Evolutionary conservation across 2,797 vertebrate species (phyloP), one percentile per base, ranked within the genome.

Genomic region (Urocyon cinereoargenteus): DNA sequence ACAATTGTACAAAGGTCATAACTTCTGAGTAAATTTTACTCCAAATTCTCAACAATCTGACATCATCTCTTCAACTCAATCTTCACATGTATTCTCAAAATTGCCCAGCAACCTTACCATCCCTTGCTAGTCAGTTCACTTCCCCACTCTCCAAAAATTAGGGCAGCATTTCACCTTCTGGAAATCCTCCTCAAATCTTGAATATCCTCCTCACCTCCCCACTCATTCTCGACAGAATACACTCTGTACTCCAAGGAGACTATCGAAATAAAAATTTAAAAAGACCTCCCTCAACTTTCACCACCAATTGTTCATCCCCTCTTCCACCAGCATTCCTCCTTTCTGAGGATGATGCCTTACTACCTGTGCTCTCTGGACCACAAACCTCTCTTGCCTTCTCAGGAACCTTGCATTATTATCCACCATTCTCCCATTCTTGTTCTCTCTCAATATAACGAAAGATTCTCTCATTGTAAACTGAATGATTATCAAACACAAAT

Each of bases 401-500:
- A 72, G 61, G 77, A 77, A 90, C 36, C 73, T 26, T 22, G 2
- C 24, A 28, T 86, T 82, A 86, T 79, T 28, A 55, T 19, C 79
- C 57, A 68, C 22, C 82, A 82, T 72, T 66, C 49, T 72, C 64
- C 40, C 19, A 72, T 31, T 68, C 36, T n/a, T 19, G n/a, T 59
- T 68, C 45, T 70, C 49, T 93, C 34, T 83, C 36, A 64, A 51
- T 36, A 77, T 26, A 96, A 94, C 36, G 86, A 81, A 91, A 59
- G 87, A 86, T 34, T 62, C n/a, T 90, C n/a, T 83, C 24, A 72
- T 96, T 81, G 8, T 61, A 91, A 93, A 91, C 53, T 94, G 28
- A 59, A 90, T 53, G 11, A 92, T 86, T 66, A 57, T 70, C 86
- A 96, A 93, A 96, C 72, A 84, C 83, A 82, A 70, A 78, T 49